These are phyloP conservation scores for Lutraria lutraria DNA, from an alignment of 2,888 invertebrate genomes.

Conservation along the genomic window DNA sequence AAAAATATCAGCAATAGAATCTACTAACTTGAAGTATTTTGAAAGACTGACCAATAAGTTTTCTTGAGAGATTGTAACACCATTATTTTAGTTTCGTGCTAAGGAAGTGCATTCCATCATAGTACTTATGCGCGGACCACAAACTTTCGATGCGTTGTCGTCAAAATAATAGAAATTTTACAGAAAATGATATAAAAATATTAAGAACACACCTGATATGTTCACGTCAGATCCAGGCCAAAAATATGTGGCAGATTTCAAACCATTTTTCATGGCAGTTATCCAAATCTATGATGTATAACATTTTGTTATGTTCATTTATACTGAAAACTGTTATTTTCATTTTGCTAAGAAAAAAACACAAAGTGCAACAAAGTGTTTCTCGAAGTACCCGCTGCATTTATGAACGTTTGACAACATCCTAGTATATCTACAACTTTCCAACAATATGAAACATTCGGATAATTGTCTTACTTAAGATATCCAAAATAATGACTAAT, in stretches of 20 bases:
- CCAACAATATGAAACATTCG: not conserved
- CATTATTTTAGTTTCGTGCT: no score
- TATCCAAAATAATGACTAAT: not conserved
- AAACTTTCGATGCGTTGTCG: no score
- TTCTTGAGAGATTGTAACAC: no score
- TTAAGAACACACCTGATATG: constrained; percentile 69
- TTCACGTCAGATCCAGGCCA: constrained; percentile 84
- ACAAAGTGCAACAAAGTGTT: not conserved
- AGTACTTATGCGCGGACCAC: no score
- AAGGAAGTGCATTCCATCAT: no score
- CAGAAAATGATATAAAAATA: no score
- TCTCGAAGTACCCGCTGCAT: not conserved
- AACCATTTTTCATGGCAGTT: constrained; percentile 81
- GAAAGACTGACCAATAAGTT: no score
- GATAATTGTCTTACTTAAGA: not conserved
- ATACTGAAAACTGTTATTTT: not conserved
- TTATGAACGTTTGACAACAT: not conserved
- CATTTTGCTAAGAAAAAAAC: no score
- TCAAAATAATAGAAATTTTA: no score
- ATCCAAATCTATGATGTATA: constrained; percentile 82
- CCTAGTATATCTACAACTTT: not conserved
- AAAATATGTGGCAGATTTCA: constrained; percentile 79
- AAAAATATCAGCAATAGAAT: no score
- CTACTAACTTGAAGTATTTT: no score
- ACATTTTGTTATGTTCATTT: not conserved